These are phyloP conservation scores for Halichoeres trimaculatus DNA, from an alignment of 2,113 vertebrate genomes.

Conservation along the genomic window DNA sequence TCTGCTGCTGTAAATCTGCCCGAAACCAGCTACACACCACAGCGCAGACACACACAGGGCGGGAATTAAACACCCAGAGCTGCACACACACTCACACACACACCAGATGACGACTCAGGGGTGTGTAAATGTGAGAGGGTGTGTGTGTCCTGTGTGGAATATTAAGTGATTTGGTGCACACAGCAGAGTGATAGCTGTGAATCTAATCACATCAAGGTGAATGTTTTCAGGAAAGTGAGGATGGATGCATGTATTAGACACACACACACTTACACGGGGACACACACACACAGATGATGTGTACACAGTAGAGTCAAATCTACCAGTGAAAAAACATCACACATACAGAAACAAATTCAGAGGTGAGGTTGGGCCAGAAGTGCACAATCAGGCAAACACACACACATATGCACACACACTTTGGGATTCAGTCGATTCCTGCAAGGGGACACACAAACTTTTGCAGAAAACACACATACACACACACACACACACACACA, in stretches of 20 bases:
- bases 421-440: no score
- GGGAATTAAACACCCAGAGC: neutral
- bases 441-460: neutral
- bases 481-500: neutral
- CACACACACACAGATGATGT: neutral
- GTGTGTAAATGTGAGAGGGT: neutral
- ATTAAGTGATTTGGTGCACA: neutral
- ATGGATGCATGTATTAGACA: no score
- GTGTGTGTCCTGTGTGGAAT: neutral
- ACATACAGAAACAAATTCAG: neutral
- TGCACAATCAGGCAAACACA: neutral
- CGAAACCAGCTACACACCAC: neutral
- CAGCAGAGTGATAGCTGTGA: neutral
- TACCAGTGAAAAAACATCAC: neutral
- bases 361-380: slow-evolving; percentile 5
- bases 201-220: neutral
- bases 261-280: neutral
- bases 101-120: neutral
- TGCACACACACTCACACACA: neutral
- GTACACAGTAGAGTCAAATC: neutral
- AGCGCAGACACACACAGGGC: neutral
- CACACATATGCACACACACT: slow-evolving; percentile 2
- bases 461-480: neutral
- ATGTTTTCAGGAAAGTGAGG: neutral
- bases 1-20: slow-evolving; percentile 15